Base-by-base conservation (phyloP, 1,140 invertebrate genomes). In the Mycetomoellerius zeteki region DNA sequence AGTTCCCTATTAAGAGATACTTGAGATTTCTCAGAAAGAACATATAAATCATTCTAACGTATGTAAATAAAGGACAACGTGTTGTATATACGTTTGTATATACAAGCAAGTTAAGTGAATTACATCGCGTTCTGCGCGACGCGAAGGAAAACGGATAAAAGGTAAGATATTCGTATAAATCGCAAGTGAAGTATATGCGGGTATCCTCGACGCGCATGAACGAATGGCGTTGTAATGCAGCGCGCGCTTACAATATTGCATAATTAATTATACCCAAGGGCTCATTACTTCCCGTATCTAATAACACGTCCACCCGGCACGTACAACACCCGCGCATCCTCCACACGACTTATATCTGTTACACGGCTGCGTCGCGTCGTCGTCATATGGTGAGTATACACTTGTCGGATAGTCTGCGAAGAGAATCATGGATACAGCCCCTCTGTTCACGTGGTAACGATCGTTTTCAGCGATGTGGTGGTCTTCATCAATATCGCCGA, bases 311-410 rank as follows among this genome's bases (percentile, higher is more conserved):
- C 54, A 58, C 37, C 67, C 67, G 33, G 65, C 80, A 82, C 67
- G 67, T 82, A 60, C 67, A 73, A 60, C 54, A 56, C 37, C 67
- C 54, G 67, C 54, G 47, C 80, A 72, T 60, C 54, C 80, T 84
- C 86, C 76, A 43, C 76, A n/a, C 86, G 75, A 90, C 88, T 90
- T 90, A 90, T 90, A 90, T 90, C 88, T 56, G 86, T 89, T 89
- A 90, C 71, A 90, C 88, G 77, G 54, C 52, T 58, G 56, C 76
- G 30, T 37, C 33, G 33, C 33, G 33, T 37, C 7, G 33, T 60
- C 77, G 56, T 56, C 50, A 77, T 58, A 16, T 60, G 56, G 30
- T 21, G 69, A 33, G 6, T 27, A 58, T 67, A 60, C 75, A 89
- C 75, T 37, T 50, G 60, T 30, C 69, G 56, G 71, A 50, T 58